phyloP scores from a whole-genome alignment of 1,140 invertebrate species.

The Papilio machaon region DNA sequence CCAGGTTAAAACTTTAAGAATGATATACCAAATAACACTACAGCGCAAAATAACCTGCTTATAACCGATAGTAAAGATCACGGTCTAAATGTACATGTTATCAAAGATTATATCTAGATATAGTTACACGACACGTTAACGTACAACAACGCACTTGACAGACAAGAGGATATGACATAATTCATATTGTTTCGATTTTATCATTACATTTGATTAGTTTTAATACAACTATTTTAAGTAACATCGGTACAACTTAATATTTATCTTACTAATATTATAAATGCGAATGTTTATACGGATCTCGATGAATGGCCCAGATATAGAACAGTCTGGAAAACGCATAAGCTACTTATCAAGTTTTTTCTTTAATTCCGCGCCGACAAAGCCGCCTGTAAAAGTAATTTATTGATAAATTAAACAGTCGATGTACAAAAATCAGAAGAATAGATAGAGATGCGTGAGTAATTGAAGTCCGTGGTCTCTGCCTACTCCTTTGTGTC shows the following conservation, averaged over 20 bases:
- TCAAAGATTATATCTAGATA: neutral
- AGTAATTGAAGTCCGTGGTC: too few species aligned
- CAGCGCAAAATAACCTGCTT: neutral
- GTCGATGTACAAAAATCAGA: too few species aligned
- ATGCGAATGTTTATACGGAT: too few species aligned
- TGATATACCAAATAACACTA: neutral
- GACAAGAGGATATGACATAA: neutral
- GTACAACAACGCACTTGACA: neutral
- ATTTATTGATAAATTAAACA: too few species aligned
- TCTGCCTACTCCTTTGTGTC: too few species aligned
- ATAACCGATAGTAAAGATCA: constrained; percentile 21
- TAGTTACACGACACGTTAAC: neutral
- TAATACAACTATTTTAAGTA: neutral
- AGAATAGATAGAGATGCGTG: too few species aligned
- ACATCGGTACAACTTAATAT: neutral
- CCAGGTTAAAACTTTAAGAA: constrained; percentile 2
- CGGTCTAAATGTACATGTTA: constrained; percentile 1
- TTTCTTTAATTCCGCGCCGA: too few species aligned
- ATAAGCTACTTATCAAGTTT: too few species aligned
- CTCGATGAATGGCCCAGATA: too few species aligned
- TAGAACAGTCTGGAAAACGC: too few species aligned
- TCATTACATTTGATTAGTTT: neutral
- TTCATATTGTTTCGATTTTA: neutral
- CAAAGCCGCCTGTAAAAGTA: too few species aligned
- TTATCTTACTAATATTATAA: too few species aligned